phyloP scores from a whole-genome alignment of 2,888 invertebrate genomes.

The Agapetus fuscipes region DNA sequence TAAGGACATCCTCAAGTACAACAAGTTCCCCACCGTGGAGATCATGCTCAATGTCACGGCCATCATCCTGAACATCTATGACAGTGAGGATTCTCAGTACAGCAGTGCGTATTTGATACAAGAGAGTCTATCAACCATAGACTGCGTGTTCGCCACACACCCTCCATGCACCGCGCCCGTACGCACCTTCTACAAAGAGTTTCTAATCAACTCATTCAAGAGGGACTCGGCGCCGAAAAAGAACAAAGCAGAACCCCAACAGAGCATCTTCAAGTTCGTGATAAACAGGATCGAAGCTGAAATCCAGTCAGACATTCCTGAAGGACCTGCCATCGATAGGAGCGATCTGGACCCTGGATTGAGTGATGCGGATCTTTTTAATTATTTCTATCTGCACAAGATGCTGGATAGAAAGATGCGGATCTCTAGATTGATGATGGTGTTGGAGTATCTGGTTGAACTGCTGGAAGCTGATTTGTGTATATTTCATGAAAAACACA shows the following conservation, averaged over 20 bases:
- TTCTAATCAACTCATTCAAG: slow-evolving; percentile 31
- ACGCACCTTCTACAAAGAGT: slow-evolving; percentile 32
- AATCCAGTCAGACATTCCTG: slow-evolving; percentile 30
- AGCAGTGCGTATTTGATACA: too few species aligned
- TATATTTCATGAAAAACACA: too few species aligned
- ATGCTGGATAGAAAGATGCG: too few species aligned
- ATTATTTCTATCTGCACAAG: too few species aligned
- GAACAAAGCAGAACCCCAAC: slow-evolving; percentile 14
- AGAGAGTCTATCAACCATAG: too few species aligned
- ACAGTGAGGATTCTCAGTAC: too few species aligned
- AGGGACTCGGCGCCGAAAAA: background rate
- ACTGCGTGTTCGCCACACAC: slow-evolving; percentile 33
- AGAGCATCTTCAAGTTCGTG: slow-evolving; percentile 37
- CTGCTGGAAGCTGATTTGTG: too few species aligned
- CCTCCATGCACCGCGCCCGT: slow-evolving; percentile 33
- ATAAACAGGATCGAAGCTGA: slow-evolving; percentile 36
- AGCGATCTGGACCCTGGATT: too few species aligned
- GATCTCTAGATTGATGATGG: too few species aligned
- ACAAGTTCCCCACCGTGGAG: slow-evolving; percentile 33
- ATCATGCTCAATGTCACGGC: slow-evolving; percentile 35
- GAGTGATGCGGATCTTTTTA: too few species aligned
- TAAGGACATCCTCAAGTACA: slow-evolving; percentile 30
- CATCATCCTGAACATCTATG: too few species aligned
- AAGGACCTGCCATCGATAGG: slow-evolving; percentile 33
- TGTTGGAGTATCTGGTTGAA: too few species aligned